Percentiles rank a stretch among this genome's conserved stretches.
Evolutionary conservation across 2,113 vertebrate genomes (phyloP).

Genomic region (Crotalus horridus): DNA sequence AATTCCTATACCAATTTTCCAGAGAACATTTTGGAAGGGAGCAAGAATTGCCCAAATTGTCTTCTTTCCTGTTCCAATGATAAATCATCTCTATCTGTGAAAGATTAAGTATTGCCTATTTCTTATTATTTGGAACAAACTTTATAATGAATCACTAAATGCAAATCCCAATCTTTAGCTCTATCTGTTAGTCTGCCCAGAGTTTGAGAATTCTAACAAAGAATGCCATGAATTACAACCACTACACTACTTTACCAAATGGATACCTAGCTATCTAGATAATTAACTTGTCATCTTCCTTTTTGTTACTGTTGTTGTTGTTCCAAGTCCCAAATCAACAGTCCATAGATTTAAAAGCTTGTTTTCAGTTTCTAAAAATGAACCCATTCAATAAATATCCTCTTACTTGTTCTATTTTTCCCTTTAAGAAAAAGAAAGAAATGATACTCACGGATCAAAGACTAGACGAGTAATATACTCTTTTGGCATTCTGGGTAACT

Average conservation of each 20-base stretch:
- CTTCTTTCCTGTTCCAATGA: neutral
- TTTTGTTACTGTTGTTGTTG: neutral
- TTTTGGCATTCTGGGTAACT: slow-evolving; percentile 97
- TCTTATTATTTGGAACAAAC: neutral
- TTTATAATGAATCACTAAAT: neutral
- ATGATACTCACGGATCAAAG: slow-evolving; percentile 89
- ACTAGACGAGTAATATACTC: slow-evolving; percentile 97
- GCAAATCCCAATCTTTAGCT: neutral
- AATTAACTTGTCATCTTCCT: neutral
- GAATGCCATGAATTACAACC: neutral
- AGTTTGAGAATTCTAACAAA: neutral
- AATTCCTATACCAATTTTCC: neutral
- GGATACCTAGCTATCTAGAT: neutral
- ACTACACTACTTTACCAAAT: neutral
- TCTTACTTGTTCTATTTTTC: neutral
- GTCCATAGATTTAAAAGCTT: neutral
- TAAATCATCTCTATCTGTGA: neutral
- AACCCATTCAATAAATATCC: neutral
- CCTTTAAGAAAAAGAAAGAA: neutral
- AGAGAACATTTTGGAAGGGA: neutral
- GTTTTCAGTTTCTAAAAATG: neutral
- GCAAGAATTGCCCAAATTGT: neutral
- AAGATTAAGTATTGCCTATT: neutral
- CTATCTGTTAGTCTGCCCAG: neutral
- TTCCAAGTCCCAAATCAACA: neutral